phyloP scores from a whole-genome alignment of 2,113 vertebrate species.

The Menidia beryllina region DNA sequence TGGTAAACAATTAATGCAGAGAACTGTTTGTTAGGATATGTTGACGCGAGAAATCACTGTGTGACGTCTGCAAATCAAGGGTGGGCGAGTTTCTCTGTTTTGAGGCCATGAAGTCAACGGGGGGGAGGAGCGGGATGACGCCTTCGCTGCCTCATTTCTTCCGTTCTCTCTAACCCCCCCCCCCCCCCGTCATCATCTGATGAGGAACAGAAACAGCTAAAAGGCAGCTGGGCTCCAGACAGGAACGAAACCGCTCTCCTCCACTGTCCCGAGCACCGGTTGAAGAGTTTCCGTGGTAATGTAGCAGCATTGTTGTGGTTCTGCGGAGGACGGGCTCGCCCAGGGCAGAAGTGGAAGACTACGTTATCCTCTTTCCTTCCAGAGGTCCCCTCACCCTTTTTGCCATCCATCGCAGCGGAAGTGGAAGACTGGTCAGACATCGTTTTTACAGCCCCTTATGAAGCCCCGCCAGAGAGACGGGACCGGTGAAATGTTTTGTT shows the following conservation, averaged over 20 bases:
- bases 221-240: constrained; percentile 50
- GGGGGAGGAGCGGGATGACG: constrained; percentile 49
- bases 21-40: constrained; percentile 80
- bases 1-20: constrained; percentile 86
- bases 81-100: constrained; percentile 47
- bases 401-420: constrained; percentile 57
- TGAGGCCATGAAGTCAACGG: constrained; percentile 60
- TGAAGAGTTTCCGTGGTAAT: constrained; percentile 76
- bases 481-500: constrained; percentile 58
- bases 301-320: constrained; percentile 80
- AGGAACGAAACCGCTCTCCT: constrained; percentile 50
- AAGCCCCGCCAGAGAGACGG: constrained; percentile 56
- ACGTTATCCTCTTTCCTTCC: constrained; percentile 64
- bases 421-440: constrained; percentile 64
- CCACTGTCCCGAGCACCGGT: constrained; percentile 73
- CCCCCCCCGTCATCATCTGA: constrained; percentile 48
- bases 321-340: constrained; percentile 66
- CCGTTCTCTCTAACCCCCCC: too few species aligned
- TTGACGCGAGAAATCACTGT: constrained; percentile 82
- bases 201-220: constrained; percentile 64
- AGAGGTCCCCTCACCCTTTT: constrained; percentile 40
- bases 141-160: constrained; percentile 54
- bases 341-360: constrained; percentile 75
- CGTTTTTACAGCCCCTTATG: constrained; percentile 42
- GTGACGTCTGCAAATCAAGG: constrained; percentile 77